A percentile compares a stretch with the other conserved stretches of the same genome.
Evolutionary conservation across 1,140 invertebrate species (phyloP).

Genomic region (Drosophila punjabiensis): DNA sequence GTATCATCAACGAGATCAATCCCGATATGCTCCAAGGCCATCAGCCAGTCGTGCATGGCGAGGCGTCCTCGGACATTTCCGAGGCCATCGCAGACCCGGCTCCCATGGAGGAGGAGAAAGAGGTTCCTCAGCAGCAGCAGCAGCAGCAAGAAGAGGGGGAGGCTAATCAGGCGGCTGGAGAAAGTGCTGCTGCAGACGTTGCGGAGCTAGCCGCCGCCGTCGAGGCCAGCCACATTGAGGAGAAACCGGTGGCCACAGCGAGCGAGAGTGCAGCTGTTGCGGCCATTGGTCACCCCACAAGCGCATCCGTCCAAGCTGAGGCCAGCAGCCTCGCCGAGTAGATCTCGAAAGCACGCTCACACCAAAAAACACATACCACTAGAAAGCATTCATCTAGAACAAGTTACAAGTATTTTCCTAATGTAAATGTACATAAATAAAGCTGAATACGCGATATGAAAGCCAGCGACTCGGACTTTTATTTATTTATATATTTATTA

Average conservation of each 20-base stretch:
- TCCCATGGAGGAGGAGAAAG: not conserved
- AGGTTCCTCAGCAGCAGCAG: not conserved
- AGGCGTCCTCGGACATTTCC: slow-evolving; percentile 25
- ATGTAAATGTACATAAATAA: slow-evolving; percentile 54
- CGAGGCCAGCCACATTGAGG: slow-evolving; percentile 57
- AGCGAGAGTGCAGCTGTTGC: slow-evolving; percentile 2
- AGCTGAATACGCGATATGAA: slow-evolving; percentile 16
- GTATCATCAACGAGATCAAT: slow-evolving; percentile 70
- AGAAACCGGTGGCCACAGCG: slow-evolving; percentile 20
- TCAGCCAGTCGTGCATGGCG: slow-evolving; percentile 2
- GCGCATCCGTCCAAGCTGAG: slow-evolving; percentile 65
- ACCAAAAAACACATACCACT: slow-evolving; percentile 57
- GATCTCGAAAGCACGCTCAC: slow-evolving; percentile 30
- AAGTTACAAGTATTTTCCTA: slow-evolving; percentile 66
- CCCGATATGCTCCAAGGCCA: slow-evolving; percentile 62
- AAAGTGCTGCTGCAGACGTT: slow-evolving; percentile 13
- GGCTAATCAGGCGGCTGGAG: not conserved
- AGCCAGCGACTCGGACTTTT: not conserved
- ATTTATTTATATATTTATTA: slow-evolving; percentile 1
- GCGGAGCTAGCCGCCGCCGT: slow-evolving; percentile 28
- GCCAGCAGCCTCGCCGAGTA: slow-evolving; percentile 43
- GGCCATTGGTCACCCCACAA: slow-evolving; percentile 2
- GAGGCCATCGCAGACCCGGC: slow-evolving; percentile 20
- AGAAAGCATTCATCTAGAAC: slow-evolving; percentile 53
- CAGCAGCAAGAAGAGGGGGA: not conserved